Base-by-base conservation (phyloP, 2,888 invertebrate genomes). In the Acanthococcus lagerstroemiae region DNA sequence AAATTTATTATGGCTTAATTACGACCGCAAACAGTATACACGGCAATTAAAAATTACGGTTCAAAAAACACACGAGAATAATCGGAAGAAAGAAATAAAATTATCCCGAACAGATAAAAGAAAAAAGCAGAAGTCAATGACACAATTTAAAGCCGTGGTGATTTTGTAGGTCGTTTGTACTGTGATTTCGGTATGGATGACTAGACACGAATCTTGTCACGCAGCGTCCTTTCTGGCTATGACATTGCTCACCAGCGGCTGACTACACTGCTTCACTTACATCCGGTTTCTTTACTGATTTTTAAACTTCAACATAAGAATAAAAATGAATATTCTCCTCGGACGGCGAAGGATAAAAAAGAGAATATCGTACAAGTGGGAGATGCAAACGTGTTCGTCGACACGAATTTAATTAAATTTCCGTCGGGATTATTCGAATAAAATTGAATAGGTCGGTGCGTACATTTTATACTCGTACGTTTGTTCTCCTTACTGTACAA, bases 141-240 rank as follows among this genome's bases (percentile, higher is more conserved):
- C 63, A 63, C 54, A 63, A 54, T 63, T 63, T 63, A 54, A 54
- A 63, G 54, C 52, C 44, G 44, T 63, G 63, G 63, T 63, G 63
- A 63, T 63, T 63, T 63, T 63, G 63, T 63, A 63, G 63, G 63
- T 63, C 63, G 63, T 54, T 63, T 54, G 54, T 63, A 30, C 58
- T 45, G 46, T 48, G 63, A 63, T 63, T 63, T 63, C 30, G 52
- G 54, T 52, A 63, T 44, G 63, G 63, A 63, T 63, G 63, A 63
- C 63, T 63, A 63, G 63, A 63, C 63, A 63, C 63, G 63, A 63
- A 63, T 63, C 63, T 63, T 63, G 63, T 63, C 63, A 63, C 54
- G 63, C 63, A 50, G 63, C 54, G 63, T 63, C 63, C 63, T 63
- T 63, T 63, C 54, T 37, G 37, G 54, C 50, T 63, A 54, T 54